Conservation (phyloP, 37 sponge, comb jelly and placozoan species). For the Beroe forskalii region DNA sequence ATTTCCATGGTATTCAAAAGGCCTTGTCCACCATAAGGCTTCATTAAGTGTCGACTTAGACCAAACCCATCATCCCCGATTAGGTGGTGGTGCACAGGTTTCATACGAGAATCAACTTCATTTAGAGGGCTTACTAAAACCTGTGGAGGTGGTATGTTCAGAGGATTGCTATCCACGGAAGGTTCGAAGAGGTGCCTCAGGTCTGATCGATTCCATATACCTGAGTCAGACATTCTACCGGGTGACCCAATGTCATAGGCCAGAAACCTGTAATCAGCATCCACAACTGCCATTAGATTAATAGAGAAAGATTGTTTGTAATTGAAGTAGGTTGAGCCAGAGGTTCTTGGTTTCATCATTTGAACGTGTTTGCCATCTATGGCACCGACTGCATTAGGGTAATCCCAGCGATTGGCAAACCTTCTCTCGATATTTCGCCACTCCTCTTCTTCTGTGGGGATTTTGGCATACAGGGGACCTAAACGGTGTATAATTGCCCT, state of each 20-base stretch:
- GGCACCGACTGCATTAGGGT: constrained; percentile 67
- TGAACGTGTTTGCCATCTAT: constrained; percentile 72
- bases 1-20: constrained; percentile 26
- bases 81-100: neutral
- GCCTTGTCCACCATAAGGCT: constrained; percentile 65
- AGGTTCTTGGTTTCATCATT: constrained; percentile 63
- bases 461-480: neutral
- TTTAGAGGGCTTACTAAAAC: neutral
- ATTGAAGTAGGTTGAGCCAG: constrained; percentile 69
- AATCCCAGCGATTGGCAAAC: constrained; percentile 67
- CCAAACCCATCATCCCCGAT: constrained; percentile 16
- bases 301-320: constrained; percentile 68
- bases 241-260: constrained; percentile 68
- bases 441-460: constrained; percentile 7
- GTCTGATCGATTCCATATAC: constrained; percentile 62
- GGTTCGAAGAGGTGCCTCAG: constrained; percentile 48
- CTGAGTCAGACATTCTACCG: constrained; percentile 68
- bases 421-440: constrained; percentile 57
- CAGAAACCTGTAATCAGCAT: constrained; percentile 69
- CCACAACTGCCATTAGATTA: constrained; percentile 68
- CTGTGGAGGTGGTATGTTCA: constrained; percentile 61
- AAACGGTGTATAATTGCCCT: neutral
- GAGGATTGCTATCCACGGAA: neutral
- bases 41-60: constrained; percentile 7
- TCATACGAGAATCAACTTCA: neutral